A percentile compares a stretch with the other conserved stretches of the same genome.
Conservation (phyloP, 2,797 vertebrate species). For the Saguinus oedipus region DNA sequence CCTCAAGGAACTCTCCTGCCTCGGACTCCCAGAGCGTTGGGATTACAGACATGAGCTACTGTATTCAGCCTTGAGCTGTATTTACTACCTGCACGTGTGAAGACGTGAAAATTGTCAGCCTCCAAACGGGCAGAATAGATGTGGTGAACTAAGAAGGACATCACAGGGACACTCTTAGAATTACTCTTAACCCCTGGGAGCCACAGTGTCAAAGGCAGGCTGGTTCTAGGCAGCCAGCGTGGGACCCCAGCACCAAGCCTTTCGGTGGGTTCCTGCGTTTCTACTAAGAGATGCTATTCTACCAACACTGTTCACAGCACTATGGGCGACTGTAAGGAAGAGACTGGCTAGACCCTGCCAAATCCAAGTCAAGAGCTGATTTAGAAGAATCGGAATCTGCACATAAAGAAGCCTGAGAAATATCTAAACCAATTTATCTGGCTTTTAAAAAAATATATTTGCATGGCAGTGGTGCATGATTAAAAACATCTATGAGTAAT, state of each 20-base stretch:
- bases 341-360: background rate
- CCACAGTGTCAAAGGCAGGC: background rate
- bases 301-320: background rate
- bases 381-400: background rate
- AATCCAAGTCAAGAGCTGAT: background rate
- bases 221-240: fast-evolving
- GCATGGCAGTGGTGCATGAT: background rate
- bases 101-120: background rate
- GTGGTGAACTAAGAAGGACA: background rate
- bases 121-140: background rate
- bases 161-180: background rate
- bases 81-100: background rate
- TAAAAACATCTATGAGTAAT: background rate
- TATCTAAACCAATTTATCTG: background rate
- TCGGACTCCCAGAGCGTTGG: no score
- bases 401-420: background rate
- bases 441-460: background rate
- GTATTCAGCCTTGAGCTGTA: no score
- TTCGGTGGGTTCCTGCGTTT: background rate
- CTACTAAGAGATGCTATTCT: background rate
- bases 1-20: no score
- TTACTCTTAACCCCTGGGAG: fast-evolving
- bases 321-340: background rate
- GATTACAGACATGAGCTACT: no score
- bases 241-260: fast-evolving